Evolutionary conservation across 2,888 invertebrate species (phyloP).

Genomic region (Pomacea canaliculata): DNA sequence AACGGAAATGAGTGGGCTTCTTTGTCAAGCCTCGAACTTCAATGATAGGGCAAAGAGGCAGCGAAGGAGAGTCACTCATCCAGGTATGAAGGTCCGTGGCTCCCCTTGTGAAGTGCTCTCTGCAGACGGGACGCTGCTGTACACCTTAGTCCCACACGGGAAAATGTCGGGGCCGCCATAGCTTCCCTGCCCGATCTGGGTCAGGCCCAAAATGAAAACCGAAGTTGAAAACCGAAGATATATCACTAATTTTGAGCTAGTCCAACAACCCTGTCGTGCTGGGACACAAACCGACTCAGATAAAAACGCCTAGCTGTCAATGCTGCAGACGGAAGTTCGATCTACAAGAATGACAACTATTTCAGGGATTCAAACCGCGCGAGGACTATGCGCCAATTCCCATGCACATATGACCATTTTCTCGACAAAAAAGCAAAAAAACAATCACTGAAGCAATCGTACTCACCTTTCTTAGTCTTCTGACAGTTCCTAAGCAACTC

Average conservation of each 20-base stretch:
- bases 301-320: conserved; percentile 20
- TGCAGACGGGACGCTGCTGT: conserved; percentile 13
- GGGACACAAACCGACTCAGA: conserved; percentile 8
- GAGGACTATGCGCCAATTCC: conserved; percentile 61
- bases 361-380: conserved; percentile 68
- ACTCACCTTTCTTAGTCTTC: conserved; percentile 77
- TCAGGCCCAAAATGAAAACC: conserved; percentile 3
- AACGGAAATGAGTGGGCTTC: no score
- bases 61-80: no score
- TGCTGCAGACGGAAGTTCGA: conserved; percentile 64
- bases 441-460: conserved; percentile 31
- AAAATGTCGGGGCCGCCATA: conserved; percentile 23
- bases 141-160: conserved; percentile 21
- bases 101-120: conserved; percentile 23
- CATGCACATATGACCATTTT: conserved; percentile 37
- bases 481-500: conserved; percentile 76
- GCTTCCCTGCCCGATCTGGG: conserved; percentile 20
- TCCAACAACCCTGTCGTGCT: conserved; percentile 7
- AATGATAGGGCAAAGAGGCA: no score
- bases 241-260: conserved; percentile 3
- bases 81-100: no score
- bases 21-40: no score
- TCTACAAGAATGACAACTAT: conserved; percentile 69
- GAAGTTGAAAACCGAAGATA: conserved; percentile 1
- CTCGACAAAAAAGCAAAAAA: neutral